These are phyloP conservation scores for Drepana arcuata DNA, from an alignment of 1,140 invertebrate species.

Conservation along the genomic window DNA sequence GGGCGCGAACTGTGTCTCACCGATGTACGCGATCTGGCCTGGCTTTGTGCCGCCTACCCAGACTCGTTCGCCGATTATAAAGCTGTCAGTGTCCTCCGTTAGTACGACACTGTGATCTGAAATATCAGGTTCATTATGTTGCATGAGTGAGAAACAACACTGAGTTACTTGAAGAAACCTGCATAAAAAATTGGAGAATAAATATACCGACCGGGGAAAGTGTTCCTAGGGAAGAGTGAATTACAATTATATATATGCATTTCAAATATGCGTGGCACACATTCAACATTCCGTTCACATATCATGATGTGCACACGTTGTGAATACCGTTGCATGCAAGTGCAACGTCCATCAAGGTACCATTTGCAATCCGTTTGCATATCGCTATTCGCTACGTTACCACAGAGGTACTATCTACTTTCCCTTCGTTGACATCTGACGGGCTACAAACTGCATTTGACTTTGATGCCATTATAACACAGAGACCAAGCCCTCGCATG, in stretches of 20 bases:
- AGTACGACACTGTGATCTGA: constrained; percentile 87
- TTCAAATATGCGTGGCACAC: constrained; percentile 42
- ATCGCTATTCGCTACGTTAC: constrained; percentile 30
- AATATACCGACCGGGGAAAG: too few species aligned
- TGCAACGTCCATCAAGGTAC: constrained; percentile 43
- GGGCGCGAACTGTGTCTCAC: constrained; percentile 96
- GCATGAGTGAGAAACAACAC: too few species aligned
- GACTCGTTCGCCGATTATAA: constrained; percentile 95
- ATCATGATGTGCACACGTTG: constrained; percentile 38
- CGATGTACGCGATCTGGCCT: constrained; percentile 96
- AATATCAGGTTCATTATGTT: constrained; percentile 32
- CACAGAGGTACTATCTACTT: constrained; percentile 39
- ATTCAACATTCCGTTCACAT: constrained; percentile 44
- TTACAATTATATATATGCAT: constrained; percentile 32
- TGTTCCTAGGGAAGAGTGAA: constrained; percentile 26
- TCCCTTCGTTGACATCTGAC: constrained; percentile 31
- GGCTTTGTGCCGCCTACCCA: constrained; percentile 97
- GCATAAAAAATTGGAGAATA: too few species aligned
- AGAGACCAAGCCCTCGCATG: constrained; percentile 13
- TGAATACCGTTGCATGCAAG: constrained; percentile 55
- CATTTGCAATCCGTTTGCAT: constrained; percentile 54
- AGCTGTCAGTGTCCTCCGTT: constrained; percentile 93
- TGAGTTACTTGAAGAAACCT: too few species aligned
- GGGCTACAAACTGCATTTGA: constrained; percentile 71
- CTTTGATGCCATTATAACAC: constrained; percentile 14